phyloP scores from a whole-genome alignment of 2,797 vertebrate species.

The Pipistrellus pipistrellus region DNA sequence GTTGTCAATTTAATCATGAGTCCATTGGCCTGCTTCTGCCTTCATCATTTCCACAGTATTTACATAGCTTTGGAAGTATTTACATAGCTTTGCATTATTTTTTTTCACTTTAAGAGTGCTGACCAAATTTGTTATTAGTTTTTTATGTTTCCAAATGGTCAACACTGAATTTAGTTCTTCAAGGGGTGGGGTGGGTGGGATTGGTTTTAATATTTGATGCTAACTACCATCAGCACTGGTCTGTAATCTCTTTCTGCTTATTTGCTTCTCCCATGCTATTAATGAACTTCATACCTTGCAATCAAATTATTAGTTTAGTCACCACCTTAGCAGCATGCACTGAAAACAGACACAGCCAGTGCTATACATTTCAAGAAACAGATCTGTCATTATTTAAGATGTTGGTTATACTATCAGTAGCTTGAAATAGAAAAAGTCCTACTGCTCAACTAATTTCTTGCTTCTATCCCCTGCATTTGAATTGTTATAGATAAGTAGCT shows the following conservation, averaged over 20 bases:
- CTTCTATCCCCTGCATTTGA: background rate
- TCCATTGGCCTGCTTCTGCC: background rate
- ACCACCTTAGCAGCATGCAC: background rate
- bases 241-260: background rate
- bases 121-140: background rate
- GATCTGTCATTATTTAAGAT: constrained; percentile 32
- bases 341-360: background rate
- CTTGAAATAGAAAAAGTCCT: background rate
- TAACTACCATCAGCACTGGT: background rate
- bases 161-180: background rate
- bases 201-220: constrained; percentile 38
- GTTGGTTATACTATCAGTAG: constrained; percentile 57
- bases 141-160: background rate
- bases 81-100: background rate
- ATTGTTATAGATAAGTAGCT: constrained; percentile 62
- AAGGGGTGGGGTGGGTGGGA: background rate
- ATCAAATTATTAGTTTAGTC: constrained; percentile 60
- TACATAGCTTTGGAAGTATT: background rate
- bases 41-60: constrained; percentile 1
- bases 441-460: background rate
- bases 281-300: constrained; percentile 51
- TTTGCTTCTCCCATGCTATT: constrained; percentile 13
- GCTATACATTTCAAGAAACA: constrained; percentile 54
- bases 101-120: background rate
- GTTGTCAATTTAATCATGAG: background rate